Evolutionary conservation across 2,888 invertebrate species (phyloP), one percentile per base, ranked within the genome.

Genomic region (Celastrina argiolus): DNA sequence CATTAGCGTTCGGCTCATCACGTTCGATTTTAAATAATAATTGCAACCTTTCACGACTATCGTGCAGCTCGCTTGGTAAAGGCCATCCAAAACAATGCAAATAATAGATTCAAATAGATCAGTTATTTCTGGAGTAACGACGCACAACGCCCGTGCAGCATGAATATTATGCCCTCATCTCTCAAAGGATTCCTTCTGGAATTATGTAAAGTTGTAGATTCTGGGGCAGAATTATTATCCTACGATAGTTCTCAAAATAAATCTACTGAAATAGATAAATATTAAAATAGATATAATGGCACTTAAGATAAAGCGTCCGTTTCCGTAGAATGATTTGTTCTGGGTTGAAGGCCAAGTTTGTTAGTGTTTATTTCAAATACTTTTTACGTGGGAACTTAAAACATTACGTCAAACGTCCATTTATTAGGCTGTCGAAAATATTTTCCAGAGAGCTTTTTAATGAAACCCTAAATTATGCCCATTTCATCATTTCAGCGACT

Each of bases 1-100:
- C 22, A 51, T 51, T 26, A 22, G 34, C 59, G 16, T 59, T 58
- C 18, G 18, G 59, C 18, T 59, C 16, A 34, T 59, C 59, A 16
- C 59, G 16, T 59, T 51, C 16, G 14, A 31, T 58, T 58, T 56
- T 58, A 58, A 58, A 58, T 58, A 58, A 58, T 58, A 58, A 58
- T 31, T 31, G 18, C 16, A 10, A 51, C 51, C 22, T 51, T 51
- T 51, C 51, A 51, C 51, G 51, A 51, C 22, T 10, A 51, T 51
- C 59, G 59, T 31, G 16, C n/a, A n/a, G n/a, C 16, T 59, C 36
- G 22, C 14, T n/a, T n/a, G n/a, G 61, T 18, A 36, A 36, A 61
- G 61, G 61, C 36, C 61, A 6, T 59, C 5, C 34, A 16, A 59
- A 31, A 59, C 59, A 59, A 59, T 59, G 58, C 16, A 31, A 56